Evolutionary conservation across 1,140 invertebrate genomes (phyloP), one percentile per base, ranked within the genome.

Genomic region (Drosophila murphyi): DNA sequence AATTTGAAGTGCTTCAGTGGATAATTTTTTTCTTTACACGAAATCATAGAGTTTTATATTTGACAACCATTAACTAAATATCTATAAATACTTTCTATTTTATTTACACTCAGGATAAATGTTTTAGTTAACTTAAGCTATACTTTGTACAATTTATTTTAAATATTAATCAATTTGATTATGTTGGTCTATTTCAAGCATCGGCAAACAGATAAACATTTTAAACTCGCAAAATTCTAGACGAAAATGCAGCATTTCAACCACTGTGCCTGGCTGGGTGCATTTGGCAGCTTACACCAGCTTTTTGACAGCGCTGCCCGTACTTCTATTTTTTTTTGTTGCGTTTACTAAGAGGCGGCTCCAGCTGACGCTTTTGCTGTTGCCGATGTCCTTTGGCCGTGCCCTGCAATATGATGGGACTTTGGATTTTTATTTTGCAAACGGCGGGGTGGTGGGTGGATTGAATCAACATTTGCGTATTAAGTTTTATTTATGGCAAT

Each of bases 401-500:
- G 20, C 52, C 3, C 12, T 37, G 5, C 51, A 43, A 43, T 4
- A 43, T 52, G n/a, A 28, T 7, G 28, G 29, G 29, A 39, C 10
- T 12, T 20, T 31, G 12, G 1, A 6, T 4, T 0, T 10, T 31
- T 4, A 1, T 10, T 31, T 37, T 41, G 2, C 20, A 29, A 51
- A 29, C 10, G 29, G 20, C 7, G 39, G 39, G 10, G 3, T 8
- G 39, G 10, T 20, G 20, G 20, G 20, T 20, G 20, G 20, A 20
- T 20, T 20, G 10, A n/a, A 41, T 57, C 55, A 10, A 8, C 41
- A 28, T 63, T 54, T 47, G 39, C 39, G 35, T 31, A 37, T 61
- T 43, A 54, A 47, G 47, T 39, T 54, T 54, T 54, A 73, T 73
- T 73, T 73, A 73, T 69, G 64, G 56, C 43, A 50, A 61, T 69